Conservation (phyloP, 2,888 invertebrate species). For the Acanthosepion pharaonis region DNA sequence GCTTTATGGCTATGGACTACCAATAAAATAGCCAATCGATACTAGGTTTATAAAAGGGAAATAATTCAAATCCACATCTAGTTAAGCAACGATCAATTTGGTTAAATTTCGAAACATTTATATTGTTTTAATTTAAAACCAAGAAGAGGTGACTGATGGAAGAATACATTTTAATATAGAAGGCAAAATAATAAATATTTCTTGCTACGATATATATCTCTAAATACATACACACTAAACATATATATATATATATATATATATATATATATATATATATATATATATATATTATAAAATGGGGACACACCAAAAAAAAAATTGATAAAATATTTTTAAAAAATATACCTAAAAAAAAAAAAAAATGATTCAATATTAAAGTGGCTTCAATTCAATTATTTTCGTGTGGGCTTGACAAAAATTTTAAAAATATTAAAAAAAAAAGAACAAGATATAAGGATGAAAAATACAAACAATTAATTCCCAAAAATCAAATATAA, state of each 20-base stretch:
- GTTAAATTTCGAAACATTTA: neutral
- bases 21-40: neutral
- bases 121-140: neutral
- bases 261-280: neutral
- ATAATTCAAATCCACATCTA: neutral
- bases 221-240: neutral
- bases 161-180: neutral
- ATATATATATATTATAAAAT: neutral
- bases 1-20: constrained; percentile 20
- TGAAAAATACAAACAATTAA: neutral
- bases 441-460: neutral
- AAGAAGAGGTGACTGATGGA: neutral
- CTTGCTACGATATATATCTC: neutral
- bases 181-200: neutral
- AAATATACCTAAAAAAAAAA: neutral
- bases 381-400: constrained; percentile 12
- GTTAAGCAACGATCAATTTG: neutral
- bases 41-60: neutral
- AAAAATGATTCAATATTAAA: neutral
- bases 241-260: neutral
- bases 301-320: constrained; percentile 33
- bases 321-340: constrained; percentile 12
- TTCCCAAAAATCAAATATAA: neutral
- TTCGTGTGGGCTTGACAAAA: constrained; percentile 22
- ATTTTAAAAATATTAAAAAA: neutral